Percentiles rank a stretch among this genome's conserved stretches.
Evolutionary conservation across 2,888 invertebrate genomes (phyloP).

Genomic region (Amblyjoppa proteus): DNA sequence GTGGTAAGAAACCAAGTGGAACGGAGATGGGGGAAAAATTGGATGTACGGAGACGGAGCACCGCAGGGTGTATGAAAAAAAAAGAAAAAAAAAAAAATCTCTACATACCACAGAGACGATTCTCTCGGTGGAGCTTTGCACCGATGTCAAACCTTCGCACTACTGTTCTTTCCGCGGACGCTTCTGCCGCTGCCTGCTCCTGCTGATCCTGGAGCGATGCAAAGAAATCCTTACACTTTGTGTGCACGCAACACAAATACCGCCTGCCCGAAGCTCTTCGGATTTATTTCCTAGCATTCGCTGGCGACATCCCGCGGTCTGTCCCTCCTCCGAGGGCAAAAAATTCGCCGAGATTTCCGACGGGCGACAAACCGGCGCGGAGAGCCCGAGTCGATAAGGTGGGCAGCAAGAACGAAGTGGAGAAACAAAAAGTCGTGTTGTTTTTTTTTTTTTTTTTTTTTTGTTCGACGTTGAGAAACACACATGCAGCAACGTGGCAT

Average conservation of each 20-base stretch:
- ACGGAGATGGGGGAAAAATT: conserved; percentile 46
- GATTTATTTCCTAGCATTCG: conserved; percentile 64
- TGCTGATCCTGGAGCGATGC: conserved; percentile 50
- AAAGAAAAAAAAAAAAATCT: conserved; percentile 45
- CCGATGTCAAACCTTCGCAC: conserved; percentile 8
- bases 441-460: background rate
- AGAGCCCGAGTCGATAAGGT: conserved; percentile 12
- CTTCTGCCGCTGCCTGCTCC: background rate
- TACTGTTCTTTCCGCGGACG: background rate
- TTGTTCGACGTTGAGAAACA: background rate
- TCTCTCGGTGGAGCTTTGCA: conserved; percentile 13
- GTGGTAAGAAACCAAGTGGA: conserved; percentile 21
- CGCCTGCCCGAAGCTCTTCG: conserved; percentile 53
- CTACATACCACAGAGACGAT: conserved; percentile 51
- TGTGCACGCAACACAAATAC: conserved; percentile 41
- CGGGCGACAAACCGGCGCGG: conserved; percentile 27
- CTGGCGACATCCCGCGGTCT: conserved; percentile 49
- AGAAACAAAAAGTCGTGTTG: background rate
- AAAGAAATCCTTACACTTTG: conserved; percentile 50
- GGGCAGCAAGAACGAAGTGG: background rate
- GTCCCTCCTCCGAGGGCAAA: conserved; percentile 52
- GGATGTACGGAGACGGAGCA: conserved; percentile 39
- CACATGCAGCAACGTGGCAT: background rate
- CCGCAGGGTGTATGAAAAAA: background rate
- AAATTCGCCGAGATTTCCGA: conserved; percentile 51